A percentile compares a stretch with the other conserved stretches of the same genome.
phyloP scores from a whole-genome alignment of 2,797 vertebrate genomes.

The Arctocebus calabarensis region DNA sequence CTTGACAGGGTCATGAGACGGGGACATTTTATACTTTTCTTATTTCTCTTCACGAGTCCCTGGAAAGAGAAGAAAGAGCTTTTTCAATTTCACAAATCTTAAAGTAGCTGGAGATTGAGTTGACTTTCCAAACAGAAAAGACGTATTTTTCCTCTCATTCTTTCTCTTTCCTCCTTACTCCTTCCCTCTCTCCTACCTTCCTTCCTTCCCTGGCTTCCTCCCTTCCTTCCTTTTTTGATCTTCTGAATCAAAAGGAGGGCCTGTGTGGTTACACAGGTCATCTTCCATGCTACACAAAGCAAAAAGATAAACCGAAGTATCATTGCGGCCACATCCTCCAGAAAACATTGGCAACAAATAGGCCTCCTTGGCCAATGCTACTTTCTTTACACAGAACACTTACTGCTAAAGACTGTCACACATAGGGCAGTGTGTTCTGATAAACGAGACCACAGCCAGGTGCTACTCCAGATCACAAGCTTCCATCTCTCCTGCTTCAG shows the following conservation, averaged over 20 bases:
- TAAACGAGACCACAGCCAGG: background rate
- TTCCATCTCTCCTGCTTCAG: background rate
- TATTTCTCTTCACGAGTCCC: constrained; percentile 18
- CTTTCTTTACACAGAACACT: background rate
- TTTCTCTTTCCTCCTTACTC: too few species aligned
- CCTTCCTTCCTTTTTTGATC: too few species aligned
- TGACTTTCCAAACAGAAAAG: constrained; percentile 34
- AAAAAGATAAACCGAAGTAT: background rate
- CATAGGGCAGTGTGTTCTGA: background rate
- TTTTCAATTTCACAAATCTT: constrained; percentile 34
- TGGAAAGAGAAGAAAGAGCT: constrained; percentile 58
- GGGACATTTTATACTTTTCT: background rate
- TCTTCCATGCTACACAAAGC: background rate
- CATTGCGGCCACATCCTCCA: background rate
- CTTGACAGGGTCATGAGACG: background rate
- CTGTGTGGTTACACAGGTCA: background rate
- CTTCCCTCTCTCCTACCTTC: too few species aligned
- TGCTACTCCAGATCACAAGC: background rate
- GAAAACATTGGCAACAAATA: background rate
- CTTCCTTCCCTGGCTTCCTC: background rate
- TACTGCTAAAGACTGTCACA: background rate
- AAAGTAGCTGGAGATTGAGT: background rate
- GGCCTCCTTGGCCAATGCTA: background rate
- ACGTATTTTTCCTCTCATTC: background rate
- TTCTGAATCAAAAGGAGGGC: background rate